These are phyloP conservation scores for Mionectes olivaceus DNA, from an alignment of 2,797 vertebrate species.

Conservation along the genomic window DNA sequence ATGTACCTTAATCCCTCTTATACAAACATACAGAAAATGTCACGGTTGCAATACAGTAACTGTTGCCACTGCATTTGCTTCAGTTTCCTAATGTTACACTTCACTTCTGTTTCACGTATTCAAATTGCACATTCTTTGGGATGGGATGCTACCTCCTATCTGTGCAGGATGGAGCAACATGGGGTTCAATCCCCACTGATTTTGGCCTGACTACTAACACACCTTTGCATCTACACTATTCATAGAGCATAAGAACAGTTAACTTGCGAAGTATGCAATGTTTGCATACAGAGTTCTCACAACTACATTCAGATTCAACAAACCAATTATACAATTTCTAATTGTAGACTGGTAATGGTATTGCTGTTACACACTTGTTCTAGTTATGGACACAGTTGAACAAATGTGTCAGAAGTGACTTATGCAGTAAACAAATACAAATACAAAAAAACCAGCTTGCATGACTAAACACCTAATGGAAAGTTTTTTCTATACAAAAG, in stretches of 20 bases:
- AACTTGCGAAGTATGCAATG: not conserved
- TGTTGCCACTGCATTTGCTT: not conserved
- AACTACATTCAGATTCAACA: not conserved
- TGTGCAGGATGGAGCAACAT: not conserved
- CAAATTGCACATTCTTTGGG: not conserved
- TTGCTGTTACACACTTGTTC: not conserved
- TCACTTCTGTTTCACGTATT: not conserved
- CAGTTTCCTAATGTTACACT: not conserved
- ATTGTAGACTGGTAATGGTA: too few species aligned
- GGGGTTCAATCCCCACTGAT: not conserved
- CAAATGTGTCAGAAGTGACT: not conserved
- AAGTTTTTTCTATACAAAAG: not conserved
- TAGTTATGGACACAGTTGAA: not conserved
- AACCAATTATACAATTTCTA: not conserved
- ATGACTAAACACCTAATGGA: not conserved
- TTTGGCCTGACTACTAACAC: not conserved
- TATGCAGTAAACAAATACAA: not conserved
- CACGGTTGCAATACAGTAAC: not conserved
- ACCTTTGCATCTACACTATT: not conserved
- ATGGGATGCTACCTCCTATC: not conserved
- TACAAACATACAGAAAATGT: not conserved
- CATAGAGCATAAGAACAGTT: not conserved
- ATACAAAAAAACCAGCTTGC: not conserved
- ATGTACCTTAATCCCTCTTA: not conserved
- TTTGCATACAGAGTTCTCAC: not conserved